Evolutionary conservation across 2,113 vertebrate species (phyloP).

Genomic region (Gobius niger): DNA sequence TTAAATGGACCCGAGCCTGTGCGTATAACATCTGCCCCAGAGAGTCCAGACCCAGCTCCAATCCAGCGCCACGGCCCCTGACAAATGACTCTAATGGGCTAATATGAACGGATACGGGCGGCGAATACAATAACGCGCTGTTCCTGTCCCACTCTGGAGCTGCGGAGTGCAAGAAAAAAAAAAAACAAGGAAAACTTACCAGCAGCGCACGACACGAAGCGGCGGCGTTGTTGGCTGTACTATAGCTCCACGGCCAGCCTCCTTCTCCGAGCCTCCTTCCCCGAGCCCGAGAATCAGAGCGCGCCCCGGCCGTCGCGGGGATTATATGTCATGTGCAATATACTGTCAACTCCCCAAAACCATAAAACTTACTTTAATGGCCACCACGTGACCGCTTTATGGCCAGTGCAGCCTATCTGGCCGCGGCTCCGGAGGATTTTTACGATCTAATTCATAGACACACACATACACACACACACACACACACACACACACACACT

Average conservation of each 20-base stretch:
- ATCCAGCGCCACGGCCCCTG: constrained; percentile 66
- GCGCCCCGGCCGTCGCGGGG: constrained; percentile 92
- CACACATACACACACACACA: neutral
- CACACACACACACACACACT: too few species aligned
- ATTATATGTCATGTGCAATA: constrained; percentile 99
- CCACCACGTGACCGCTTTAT: constrained; percentile 99
- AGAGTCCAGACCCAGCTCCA: constrained; percentile 47
- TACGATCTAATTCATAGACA: constrained; percentile 99
- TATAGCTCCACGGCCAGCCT: constrained; percentile 76
- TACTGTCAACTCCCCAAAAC: constrained; percentile 99
- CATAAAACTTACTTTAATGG: constrained; percentile 99
- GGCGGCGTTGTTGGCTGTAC: too few species aligned
- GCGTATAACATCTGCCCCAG: constrained; percentile 69
- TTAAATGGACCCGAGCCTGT: constrained; percentile 76
- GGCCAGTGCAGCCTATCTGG: constrained; percentile 99
- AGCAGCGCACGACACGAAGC: constrained; percentile 69
- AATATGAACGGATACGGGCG: constrained; percentile 67
- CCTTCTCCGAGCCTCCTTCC: constrained; percentile 70
- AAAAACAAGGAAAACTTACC: constrained; percentile 88
- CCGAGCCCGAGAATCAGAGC: constrained; percentile 90
- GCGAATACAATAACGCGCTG: constrained; percentile 70
- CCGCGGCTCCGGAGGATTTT: constrained; percentile 96
- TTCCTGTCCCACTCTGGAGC: constrained; percentile 57
- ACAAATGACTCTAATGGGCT: constrained; percentile 75
- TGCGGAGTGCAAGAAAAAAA: constrained; percentile 28